phyloP scores from a whole-genome alignment of 2,888 invertebrate genomes.

The Trachelus iudaicus region DNA sequence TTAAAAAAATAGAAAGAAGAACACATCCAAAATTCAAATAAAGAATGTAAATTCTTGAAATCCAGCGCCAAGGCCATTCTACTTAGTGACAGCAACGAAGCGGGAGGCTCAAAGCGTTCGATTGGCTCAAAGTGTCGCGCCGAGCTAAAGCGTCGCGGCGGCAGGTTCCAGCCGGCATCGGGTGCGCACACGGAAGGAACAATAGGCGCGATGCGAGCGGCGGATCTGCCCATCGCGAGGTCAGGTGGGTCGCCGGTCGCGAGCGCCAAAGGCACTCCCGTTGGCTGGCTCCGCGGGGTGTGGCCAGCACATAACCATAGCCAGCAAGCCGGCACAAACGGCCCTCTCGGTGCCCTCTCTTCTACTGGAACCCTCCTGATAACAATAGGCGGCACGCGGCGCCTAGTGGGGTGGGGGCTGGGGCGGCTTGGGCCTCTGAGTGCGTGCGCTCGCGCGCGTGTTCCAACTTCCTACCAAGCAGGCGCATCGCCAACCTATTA shows the following conservation, averaged over 20 bases:
- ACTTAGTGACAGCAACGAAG: not conserved
- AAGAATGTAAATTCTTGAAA: not conserved
- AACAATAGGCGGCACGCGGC: slow-evolving; percentile 22
- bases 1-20: not conserved
- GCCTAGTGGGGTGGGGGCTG: slow-evolving; percentile 3
- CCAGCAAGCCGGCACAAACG: slow-evolving; percentile 15
- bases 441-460: slow-evolving; percentile 27
- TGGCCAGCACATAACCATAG: slow-evolving; percentile 49
- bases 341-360: slow-evolving; percentile 9
- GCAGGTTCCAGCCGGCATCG: not conserved
- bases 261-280: slow-evolving; percentile 36
- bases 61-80: not conserved
- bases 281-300: slow-evolving; percentile 53
- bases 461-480: slow-evolving; percentile 59
- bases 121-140: not conserved
- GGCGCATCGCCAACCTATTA: slow-evolving; percentile 63
- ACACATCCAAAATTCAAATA: not conserved
- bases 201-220: not conserved
- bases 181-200: slow-evolving; percentile 2
- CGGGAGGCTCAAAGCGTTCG: not conserved
- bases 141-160: slow-evolving; percentile 9
- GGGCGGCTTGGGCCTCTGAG: slow-evolving; percentile 10
- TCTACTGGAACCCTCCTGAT: slow-evolving; percentile 18
- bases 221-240: slow-evolving; percentile 47
- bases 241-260: slow-evolving; percentile 46